Conservation (phyloP, 2,888 invertebrate species). For the Mimachlamys varia region DNA sequence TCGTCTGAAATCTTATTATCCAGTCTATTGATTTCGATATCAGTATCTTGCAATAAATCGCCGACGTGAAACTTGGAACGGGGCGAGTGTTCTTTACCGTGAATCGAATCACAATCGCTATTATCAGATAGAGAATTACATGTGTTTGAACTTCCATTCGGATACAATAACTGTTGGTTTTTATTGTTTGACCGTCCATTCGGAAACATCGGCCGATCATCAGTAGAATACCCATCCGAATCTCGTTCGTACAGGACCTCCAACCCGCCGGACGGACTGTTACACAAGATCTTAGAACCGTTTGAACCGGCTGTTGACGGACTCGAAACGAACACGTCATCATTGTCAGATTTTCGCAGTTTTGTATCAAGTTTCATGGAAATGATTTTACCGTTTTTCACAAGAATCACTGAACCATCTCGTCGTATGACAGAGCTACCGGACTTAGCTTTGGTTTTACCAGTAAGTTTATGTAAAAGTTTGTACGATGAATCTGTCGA, state of each 20-base stretch:
- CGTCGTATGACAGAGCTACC: constrained; percentile 71
- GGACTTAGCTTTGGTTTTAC: constrained; percentile 60
- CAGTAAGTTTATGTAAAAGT: constrained; percentile 59
- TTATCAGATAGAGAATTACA: not conserved
- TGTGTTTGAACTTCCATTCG: not conserved
- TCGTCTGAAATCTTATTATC: not conserved
- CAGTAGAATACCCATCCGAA: not conserved
- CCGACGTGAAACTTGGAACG: not conserved
- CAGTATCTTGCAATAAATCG: not conserved
- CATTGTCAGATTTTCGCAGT: constrained; percentile 53
- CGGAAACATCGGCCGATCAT: not conserved
- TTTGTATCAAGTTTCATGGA: constrained; percentile 65
- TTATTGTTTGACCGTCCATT: constrained; percentile 10
- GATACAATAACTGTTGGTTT: not conserved
- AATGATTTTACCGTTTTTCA: constrained; percentile 75
- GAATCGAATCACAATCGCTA: not conserved
- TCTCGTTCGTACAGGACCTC: not conserved
- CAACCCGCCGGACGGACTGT: not conserved
- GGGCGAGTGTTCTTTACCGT: not conserved
- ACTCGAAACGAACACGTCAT: constrained; percentile 49
- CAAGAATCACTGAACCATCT: constrained; percentile 72
- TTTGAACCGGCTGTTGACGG: constrained; percentile 34
- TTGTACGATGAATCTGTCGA: constrained; percentile 53
- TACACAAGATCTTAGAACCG: not conserved
- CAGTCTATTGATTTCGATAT: not conserved